A percentile compares a stretch with the other conserved stretches of the same genome.
Evolutionary conservation across 2,113 vertebrate species (phyloP).

Genomic region (Rana temporaria): DNA sequence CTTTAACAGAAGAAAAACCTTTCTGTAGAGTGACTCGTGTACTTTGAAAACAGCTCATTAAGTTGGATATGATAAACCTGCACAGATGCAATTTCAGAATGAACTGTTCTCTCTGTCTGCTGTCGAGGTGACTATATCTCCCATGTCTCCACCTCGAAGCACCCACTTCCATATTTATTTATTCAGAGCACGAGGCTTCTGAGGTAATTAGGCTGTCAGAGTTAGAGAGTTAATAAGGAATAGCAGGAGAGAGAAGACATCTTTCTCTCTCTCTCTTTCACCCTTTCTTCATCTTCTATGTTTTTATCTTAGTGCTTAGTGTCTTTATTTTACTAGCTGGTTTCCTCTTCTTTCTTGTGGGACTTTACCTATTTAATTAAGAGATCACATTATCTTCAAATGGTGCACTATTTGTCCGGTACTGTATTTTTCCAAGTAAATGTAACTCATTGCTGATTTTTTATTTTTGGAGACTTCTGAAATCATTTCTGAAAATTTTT

Average conservation of each 20-base stretch:
- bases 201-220: conserved; percentile 84
- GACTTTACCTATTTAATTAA: conserved; percentile 23
- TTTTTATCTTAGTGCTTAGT: conserved; percentile 52
- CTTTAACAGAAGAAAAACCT: conserved; percentile 46
- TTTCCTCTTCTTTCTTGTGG: conserved; percentile 49
- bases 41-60: conserved; percentile 77
- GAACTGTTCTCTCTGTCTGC: conserved; percentile 76
- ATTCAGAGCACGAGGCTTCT: conserved; percentile 76
- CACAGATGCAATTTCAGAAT: conserved; percentile 79
- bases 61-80: conserved; percentile 71
- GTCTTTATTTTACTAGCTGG: conserved; percentile 56
- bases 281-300: conserved; percentile 62
- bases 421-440: not conserved
- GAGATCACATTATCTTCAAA: conserved; percentile 38
- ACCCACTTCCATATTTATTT: conserved; percentile 83
- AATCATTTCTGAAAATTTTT: no score
- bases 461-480: no score
- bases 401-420: not conserved
- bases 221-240: conserved; percentile 80
- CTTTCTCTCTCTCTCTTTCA: conserved; percentile 64
- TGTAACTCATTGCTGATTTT: not conserved
- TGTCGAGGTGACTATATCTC: conserved; percentile 76
- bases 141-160: conserved; percentile 73
- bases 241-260: conserved; percentile 67
- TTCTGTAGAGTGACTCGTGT: conserved; percentile 68